Evolutionary conservation across 1,140 invertebrate genomes (phyloP).

Genomic region (Oedothorax gibbosus): DNA sequence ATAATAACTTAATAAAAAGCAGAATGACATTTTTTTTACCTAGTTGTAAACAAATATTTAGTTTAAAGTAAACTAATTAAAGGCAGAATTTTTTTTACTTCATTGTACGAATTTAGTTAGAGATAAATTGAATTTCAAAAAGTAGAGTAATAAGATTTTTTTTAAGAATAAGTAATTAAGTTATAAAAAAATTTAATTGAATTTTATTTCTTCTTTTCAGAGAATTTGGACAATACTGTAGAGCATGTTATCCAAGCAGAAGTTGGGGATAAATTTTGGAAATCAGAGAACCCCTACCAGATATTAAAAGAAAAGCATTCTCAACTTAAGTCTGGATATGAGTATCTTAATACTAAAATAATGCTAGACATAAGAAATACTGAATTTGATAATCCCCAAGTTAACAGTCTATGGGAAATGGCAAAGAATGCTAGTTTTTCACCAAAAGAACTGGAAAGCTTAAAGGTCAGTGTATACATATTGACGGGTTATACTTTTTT

Average conservation of each 20-base stretch:
- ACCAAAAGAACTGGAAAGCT: slow-evolving; percentile 82
- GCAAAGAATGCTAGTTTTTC: slow-evolving; percentile 84
- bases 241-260: slow-evolving; percentile 59
- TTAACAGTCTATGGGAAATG: slow-evolving; percentile 86
- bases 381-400: slow-evolving; percentile 90
- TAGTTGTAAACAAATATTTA: too few relatives aligned
- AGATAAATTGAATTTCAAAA: too few relatives aligned
- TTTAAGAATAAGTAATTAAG: too few relatives aligned
- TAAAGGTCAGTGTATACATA: slow-evolving; percentile 74
- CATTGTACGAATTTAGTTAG: too few relatives aligned
- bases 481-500: too few relatives aligned
- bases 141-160: background rate
- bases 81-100: too few relatives aligned
- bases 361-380: slow-evolving; percentile 80
- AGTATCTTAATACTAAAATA: slow-evolving; percentile 80
- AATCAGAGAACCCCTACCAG: slow-evolving; percentile 62
- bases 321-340: slow-evolving; percentile 83
- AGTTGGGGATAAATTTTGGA: slow-evolving; percentile 42
- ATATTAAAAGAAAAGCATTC: slow-evolving; percentile 78
- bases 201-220: slow-evolving; percentile 49
- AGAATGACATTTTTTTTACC: too few relatives aligned
- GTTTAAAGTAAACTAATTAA: too few relatives aligned
- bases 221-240: slow-evolving; percentile 64
- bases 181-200: background rate
- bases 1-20: too few relatives aligned